Evolutionary conservation across 92 coral and sea anemone genomes (phyloP).

Genomic region (Pocillopora meandrina): DNA sequence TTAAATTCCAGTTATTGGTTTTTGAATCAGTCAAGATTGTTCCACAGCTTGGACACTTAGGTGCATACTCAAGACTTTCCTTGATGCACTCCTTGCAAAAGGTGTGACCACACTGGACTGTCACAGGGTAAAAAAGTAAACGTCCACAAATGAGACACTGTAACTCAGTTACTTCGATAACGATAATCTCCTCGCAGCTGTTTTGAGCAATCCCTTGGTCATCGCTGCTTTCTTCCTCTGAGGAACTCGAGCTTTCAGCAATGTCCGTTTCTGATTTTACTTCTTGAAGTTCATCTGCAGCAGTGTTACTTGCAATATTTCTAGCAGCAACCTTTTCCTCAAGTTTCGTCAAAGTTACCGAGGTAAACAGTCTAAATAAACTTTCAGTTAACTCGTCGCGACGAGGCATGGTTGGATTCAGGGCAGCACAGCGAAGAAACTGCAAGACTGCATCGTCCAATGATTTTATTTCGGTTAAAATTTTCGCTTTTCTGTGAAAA

Average conservation of each 20-base stretch:
- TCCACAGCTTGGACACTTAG: constrained; percentile 18
- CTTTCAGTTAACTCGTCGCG: constrained; percentile 16
- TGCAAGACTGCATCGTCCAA: constrained; percentile 6
- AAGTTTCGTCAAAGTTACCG: neutral
- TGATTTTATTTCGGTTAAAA: neutral
- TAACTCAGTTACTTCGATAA: neutral
- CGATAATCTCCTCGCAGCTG: neutral
- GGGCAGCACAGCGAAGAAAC: constrained; percentile 3
- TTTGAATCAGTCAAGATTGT: constrained; percentile 12
- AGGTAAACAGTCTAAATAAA: neutral
- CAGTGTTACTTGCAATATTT: neutral
- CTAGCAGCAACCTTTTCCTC: constrained; percentile 3
- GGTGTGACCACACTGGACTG: constrained; percentile 16
- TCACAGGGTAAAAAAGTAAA: constrained; percentile 12
- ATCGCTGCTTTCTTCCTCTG: neutral
- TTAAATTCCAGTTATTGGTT: neutral
- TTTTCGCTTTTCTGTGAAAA: constrained; percentile 17
- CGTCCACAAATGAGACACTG: neutral
- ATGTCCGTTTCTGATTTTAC: neutral
- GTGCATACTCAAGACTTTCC: constrained; percentile 11
- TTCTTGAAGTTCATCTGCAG: neutral
- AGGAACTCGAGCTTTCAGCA: neutral
- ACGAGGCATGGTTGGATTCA: constrained; percentile 4
- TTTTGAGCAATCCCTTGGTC: neutral
- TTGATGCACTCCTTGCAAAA: constrained; percentile 26